Percentiles rank a stretch among this genome's conserved stretches.
These are phyloP conservation scores for Ctenomys sociabilis DNA, from an alignment of 2,113 vertebrate species.

Conservation along the genomic window DNA sequence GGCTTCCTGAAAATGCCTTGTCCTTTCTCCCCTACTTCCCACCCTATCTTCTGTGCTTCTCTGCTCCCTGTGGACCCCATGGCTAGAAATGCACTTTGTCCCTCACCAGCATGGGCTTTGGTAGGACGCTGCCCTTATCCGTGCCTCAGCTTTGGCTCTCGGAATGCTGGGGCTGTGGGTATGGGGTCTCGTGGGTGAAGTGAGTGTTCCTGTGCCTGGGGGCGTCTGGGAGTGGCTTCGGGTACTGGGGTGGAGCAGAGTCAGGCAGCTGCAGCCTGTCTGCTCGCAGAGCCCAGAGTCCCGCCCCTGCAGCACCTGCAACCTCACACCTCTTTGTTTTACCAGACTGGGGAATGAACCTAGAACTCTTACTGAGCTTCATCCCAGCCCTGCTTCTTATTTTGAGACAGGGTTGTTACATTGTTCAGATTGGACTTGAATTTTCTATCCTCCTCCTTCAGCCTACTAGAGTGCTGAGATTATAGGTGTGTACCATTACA, in stretches of 20 bases:
- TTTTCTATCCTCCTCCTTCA: neutral
- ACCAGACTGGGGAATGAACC: neutral
- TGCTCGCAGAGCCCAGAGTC: neutral
- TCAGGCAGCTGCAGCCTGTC: neutral
- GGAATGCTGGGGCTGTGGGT: neutral
- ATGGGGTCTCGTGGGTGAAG: neutral
- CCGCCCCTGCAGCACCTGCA: neutral
- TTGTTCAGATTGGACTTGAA: neutral
- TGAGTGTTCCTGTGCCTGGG: neutral
- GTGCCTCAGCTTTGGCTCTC: neutral
- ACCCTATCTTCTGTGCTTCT: neutral
- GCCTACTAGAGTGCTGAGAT: neutral
- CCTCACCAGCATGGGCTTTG: neutral
- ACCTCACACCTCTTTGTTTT: neutral
- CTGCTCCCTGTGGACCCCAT: fast-evolving
- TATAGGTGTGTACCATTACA: neutral
- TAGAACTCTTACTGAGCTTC: neutral
- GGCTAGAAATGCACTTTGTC: neutral
- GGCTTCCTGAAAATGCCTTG: neutral
- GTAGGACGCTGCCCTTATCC: neutral
- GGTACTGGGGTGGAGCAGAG: neutral
- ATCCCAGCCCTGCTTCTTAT: neutral
- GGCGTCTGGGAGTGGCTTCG: neutral
- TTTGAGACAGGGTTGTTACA: neutral
- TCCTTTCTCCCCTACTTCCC: neutral